Conservation (phyloP, 2,888 invertebrate species). For the Neoaliturus tenellus region DNA sequence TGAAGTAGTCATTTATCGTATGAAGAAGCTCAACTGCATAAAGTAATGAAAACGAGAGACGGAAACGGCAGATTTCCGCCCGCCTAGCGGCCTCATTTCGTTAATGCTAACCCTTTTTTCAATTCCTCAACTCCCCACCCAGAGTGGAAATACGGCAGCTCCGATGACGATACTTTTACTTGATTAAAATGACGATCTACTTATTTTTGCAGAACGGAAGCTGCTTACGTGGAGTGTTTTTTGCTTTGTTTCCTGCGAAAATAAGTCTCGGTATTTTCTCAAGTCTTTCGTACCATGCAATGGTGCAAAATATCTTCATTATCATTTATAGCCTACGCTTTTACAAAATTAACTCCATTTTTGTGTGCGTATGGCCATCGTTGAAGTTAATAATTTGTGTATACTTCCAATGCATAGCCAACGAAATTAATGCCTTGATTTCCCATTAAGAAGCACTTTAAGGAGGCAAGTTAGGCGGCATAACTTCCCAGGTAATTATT, state of each 20-base stretch:
- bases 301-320: no score
- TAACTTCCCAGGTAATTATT: slow-evolving; percentile 6
- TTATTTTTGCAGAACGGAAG: slow-evolving; percentile 14
- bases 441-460: no score
- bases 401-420: no score
- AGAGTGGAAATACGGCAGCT: neutral
- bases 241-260: no score
- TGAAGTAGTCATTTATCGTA: neutral
- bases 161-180: slow-evolving; percentile 14
- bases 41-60: slow-evolving; percentile 33
- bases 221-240: neutral
- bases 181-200: slow-evolving; percentile 36
- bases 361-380: no score
- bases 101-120: slow-evolving; percentile 49
- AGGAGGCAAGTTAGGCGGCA: neutral
- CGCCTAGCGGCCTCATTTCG: slow-evolving; percentile 34
- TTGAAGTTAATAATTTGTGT: no score
- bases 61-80: slow-evolving; percentile 36
- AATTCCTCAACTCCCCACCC: slow-evolving; percentile 3
- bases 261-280: no score
- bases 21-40: slow-evolving; percentile 24
- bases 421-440: no score
- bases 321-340: no score
- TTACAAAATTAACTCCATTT: no score
- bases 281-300: no score